Percentiles rank a stretch among this genome's conserved stretches.
These are phyloP conservation scores for Chymomyza costata DNA, from an alignment of 1,140 invertebrate genomes.

Conservation along the genomic window DNA sequence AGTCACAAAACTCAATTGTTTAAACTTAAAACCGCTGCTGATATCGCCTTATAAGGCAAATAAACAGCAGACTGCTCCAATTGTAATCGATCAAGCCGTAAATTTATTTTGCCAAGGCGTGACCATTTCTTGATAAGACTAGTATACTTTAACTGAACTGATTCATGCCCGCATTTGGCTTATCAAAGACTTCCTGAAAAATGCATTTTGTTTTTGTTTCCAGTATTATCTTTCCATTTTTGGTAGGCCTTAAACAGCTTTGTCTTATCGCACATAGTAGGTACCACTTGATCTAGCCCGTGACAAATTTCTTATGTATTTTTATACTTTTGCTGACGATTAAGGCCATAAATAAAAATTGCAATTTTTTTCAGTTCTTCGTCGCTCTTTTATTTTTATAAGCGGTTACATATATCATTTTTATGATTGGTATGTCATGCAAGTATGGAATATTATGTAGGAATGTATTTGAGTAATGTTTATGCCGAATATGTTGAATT, in stretches of 20 bases:
- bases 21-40: slow-evolving; percentile 6
- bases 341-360: slow-evolving; percentile 4
- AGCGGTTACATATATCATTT: slow-evolving; percentile 63
- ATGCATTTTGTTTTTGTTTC: neutral
- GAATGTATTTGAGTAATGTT: slow-evolving; percentile 47
- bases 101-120: neutral
- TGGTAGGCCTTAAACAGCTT: neutral
- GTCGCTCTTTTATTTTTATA: slow-evolving; percentile 53
- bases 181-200: slow-evolving; percentile 26
- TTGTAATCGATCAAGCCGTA: no score
- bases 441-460: slow-evolving; percentile 30
- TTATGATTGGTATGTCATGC: slow-evolving; percentile 33
- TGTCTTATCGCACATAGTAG: slow-evolving; percentile 19
- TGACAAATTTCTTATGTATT: slow-evolving; percentile 4
- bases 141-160: neutral
- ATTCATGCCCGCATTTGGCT: slow-evolving; percentile 18
- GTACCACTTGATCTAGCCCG: slow-evolving; percentile 24
- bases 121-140: slow-evolving; percentile 32
- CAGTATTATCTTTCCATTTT: slow-evolving; percentile 16
- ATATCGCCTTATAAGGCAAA: no score
- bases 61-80: no score
- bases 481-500: slow-evolving; percentile 43
- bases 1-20: slow-evolving; percentile 21
- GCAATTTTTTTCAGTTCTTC: slow-evolving; percentile 49
- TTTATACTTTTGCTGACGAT: neutral